These are phyloP conservation scores for Daboia siamensis DNA, from an alignment of 2,113 vertebrate genomes.

Conservation along the genomic window DNA sequence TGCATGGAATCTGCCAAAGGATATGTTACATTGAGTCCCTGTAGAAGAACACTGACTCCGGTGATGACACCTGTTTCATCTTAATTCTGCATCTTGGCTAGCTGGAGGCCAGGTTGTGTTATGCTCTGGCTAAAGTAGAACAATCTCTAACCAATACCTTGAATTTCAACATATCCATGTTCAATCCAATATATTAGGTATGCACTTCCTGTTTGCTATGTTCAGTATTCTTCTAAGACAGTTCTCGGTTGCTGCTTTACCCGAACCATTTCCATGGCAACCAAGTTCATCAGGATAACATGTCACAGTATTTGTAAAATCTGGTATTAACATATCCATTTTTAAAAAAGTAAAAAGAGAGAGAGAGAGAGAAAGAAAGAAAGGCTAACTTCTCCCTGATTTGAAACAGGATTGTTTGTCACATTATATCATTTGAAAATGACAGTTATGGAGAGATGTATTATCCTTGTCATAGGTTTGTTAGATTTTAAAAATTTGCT, in stretches of 20 bases:
- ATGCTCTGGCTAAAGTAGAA: not conserved
- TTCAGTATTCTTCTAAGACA: not conserved
- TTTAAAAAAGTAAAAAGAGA: not conserved
- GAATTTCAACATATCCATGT: not conserved
- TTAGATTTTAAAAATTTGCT: not conserved
- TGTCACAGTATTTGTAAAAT: not conserved
- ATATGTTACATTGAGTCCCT: not conserved
- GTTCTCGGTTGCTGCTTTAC: slow-evolving; percentile 1
- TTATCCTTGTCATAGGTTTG: not conserved
- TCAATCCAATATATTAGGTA: not conserved
- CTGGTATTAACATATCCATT: slow-evolving; percentile 1
- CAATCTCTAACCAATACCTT: not conserved
- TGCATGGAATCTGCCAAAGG: not conserved
- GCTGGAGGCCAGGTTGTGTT: not conserved
- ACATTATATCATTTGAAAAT: slow-evolving; percentile 8
- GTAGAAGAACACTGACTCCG: not conserved
- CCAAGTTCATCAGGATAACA: slow-evolving; percentile 1
- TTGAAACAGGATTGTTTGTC: not conserved
- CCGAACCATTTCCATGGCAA: slow-evolving; percentile 24
- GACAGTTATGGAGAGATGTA: not conserved
- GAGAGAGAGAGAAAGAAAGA: not conserved
- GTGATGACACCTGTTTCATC: not conserved
- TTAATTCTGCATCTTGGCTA: not conserved
- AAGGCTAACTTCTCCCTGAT: not conserved
- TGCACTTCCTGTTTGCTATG: not conserved